Conservation (phyloP, 64 coral and sea anemone species). For the Actinia equina region DNA sequence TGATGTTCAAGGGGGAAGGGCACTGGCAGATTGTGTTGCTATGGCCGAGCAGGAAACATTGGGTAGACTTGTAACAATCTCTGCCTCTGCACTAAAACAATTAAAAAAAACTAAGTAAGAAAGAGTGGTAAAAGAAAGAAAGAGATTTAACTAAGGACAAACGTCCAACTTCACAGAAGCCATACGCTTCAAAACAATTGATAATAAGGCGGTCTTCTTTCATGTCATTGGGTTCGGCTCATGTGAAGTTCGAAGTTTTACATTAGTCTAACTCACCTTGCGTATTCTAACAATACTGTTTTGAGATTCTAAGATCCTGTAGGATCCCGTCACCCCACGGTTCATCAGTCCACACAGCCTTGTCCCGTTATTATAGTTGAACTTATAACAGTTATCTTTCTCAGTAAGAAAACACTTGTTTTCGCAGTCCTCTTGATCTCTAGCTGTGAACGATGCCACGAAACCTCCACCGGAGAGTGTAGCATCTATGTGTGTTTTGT, state of each 20-base stretch:
- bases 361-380: not conserved
- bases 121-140: too few relatives aligned
- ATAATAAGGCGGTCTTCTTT: too few relatives aligned
- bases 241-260: too few relatives aligned
- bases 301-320: not conserved
- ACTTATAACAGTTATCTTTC: not conserved
- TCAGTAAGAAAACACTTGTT: not conserved
- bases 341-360: not conserved
- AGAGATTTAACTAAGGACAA: too few relatives aligned
- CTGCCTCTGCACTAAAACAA: not conserved
- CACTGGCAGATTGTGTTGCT: not conserved
- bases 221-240: too few relatives aligned
- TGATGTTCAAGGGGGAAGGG: conserved; percentile 3
- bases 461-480: not conserved
- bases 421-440: not conserved
- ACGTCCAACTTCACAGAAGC: too few relatives aligned
- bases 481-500: not conserved
- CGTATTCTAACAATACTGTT: not conserved
- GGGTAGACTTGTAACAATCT: not conserved
- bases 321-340: not conserved
- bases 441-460: not conserved
- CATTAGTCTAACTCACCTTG: not conserved
- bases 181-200: too few relatives aligned
- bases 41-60: not conserved
- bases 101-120: not conserved